phyloP scores from a whole-genome alignment of 2,888 invertebrate species.

The Parnassius smintheus region DNA sequence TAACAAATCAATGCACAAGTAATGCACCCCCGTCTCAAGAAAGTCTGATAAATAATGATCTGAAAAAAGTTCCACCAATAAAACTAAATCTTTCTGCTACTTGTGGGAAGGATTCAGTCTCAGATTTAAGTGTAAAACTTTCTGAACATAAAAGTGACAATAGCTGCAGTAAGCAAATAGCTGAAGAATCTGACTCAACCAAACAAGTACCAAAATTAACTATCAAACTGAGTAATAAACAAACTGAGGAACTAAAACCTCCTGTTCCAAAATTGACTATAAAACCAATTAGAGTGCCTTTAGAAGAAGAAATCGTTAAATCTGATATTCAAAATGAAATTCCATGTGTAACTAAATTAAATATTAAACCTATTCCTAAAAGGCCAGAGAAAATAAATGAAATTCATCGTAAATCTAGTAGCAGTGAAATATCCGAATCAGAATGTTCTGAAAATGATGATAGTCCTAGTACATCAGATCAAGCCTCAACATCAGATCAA shows the following conservation, averaged over 20 bases:
- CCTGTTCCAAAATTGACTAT: slow-evolving; percentile 70
- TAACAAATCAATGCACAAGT: slow-evolving; percentile 14
- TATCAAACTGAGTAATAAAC: slow-evolving; percentile 67
- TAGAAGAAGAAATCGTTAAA: slow-evolving; percentile 36
- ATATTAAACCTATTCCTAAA: slow-evolving; percentile 74
- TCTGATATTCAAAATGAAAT: slow-evolving; percentile 52
- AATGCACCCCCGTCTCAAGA: slow-evolving; percentile 9
- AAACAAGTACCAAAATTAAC: slow-evolving; percentile 77
- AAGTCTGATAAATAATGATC: slow-evolving; percentile 33
- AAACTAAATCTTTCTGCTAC: slow-evolving; percentile 48
- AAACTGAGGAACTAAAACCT: slow-evolving; percentile 61
- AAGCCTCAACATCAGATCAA: slow-evolving; percentile 68
- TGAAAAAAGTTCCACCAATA: slow-evolving; percentile 52
- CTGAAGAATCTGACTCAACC: slow-evolving; percentile 41
- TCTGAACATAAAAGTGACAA: slow-evolving; percentile 35
- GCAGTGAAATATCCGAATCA: slow-evolving; percentile 77
- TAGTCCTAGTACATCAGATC: slow-evolving; percentile 71
- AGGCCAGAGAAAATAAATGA: slow-evolving; percentile 73
- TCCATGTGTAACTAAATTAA: slow-evolving; percentile 67
- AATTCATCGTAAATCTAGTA: slow-evolving; percentile 71
- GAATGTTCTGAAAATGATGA: slow-evolving; percentile 80
- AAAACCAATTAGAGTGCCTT: slow-evolving; percentile 55
- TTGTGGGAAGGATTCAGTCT: slow-evolving; percentile 31
- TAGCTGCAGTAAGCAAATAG: slow-evolving; percentile 34
- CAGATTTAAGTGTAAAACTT: slow-evolving; percentile 29